A percentile compares a stretch with the other conserved stretches of the same genome.
phyloP scores from a whole-genome alignment of 2,888 invertebrate species.

The Harpalus rufipes region DNA sequence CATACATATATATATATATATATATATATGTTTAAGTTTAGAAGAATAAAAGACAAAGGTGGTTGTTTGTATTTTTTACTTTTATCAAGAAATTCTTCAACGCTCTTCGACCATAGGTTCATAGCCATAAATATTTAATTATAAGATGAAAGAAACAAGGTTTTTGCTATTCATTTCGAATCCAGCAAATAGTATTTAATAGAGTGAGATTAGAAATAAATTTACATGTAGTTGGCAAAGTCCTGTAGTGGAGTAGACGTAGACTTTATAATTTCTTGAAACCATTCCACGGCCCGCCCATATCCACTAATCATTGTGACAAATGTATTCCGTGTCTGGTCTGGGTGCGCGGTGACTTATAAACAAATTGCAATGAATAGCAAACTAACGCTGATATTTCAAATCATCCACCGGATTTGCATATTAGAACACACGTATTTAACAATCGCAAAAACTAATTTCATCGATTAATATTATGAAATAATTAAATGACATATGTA shows the following conservation, averaged over 20 bases:
- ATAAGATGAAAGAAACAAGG: too few species aligned
- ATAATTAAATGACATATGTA: background rate
- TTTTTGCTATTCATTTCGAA: too few species aligned
- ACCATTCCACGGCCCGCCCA: slow-evolving; percentile 60
- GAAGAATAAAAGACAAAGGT: too few species aligned
- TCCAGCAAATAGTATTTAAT: background rate
- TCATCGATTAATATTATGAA: background rate
- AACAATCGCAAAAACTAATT: background rate
- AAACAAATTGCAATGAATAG: slow-evolving; percentile 55
- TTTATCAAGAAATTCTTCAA: too few species aligned
- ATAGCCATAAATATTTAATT: too few species aligned
- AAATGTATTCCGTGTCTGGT: slow-evolving; percentile 53
- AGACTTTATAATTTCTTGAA: slow-evolving; percentile 59
- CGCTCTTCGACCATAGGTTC: too few species aligned
- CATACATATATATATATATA: too few species aligned
- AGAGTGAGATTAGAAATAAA: slow-evolving; percentile 46
- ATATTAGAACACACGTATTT: slow-evolving; percentile 20
- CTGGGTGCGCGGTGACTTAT: slow-evolving; percentile 47
- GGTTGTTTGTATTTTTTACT: too few species aligned
- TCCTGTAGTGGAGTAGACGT: slow-evolving; percentile 8
- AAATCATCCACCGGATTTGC: slow-evolving; percentile 38
- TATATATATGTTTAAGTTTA: too few species aligned
- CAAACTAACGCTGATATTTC: slow-evolving; percentile 25
- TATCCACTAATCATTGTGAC: slow-evolving; percentile 61
- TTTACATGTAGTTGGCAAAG: slow-evolving; percentile 32